Percentiles rank a stretch among this genome's conserved stretches.
phyloP scores from a whole-genome alignment of 1,140 invertebrate genomes.

The Physella acuta region DNA sequence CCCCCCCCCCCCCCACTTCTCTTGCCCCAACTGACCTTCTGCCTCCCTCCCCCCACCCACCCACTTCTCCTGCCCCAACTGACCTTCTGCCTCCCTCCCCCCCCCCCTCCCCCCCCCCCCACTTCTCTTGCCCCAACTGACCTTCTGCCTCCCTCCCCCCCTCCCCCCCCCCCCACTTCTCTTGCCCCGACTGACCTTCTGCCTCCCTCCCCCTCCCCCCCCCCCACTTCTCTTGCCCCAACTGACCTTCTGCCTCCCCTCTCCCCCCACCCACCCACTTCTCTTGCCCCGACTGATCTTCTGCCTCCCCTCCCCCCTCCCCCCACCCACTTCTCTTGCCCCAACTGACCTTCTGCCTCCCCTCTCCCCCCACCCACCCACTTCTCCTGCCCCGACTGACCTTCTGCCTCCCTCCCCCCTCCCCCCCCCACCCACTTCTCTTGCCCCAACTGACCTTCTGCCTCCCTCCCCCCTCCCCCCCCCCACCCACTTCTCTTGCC shows the following conservation, averaged over 20 bases:
- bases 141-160: not conserved
- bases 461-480: not conserved
- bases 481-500: not conserved
- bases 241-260: not conserved
- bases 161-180: not conserved
- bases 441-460: not conserved
- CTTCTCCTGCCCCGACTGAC: not conserved
- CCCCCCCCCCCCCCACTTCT: not conserved
- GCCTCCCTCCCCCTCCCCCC: not conserved
- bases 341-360: not conserved
- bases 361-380: not conserved
- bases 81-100: not conserved
- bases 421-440: not conserved
- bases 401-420: not conserved
- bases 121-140: not conserved
- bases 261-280: not conserved
- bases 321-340: not conserved
- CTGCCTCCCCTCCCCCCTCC: conserved; percentile 2
- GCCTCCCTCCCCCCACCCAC: too few relatives aligned
- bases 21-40: not conserved
- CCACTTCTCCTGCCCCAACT: too few relatives aligned
- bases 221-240: not conserved
- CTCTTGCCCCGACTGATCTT: not conserved
- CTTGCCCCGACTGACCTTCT: not conserved
- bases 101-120: not conserved